phyloP scores from a whole-genome alignment of 2,888 invertebrate genomes.

The Ypsolopha sequella region DNA sequence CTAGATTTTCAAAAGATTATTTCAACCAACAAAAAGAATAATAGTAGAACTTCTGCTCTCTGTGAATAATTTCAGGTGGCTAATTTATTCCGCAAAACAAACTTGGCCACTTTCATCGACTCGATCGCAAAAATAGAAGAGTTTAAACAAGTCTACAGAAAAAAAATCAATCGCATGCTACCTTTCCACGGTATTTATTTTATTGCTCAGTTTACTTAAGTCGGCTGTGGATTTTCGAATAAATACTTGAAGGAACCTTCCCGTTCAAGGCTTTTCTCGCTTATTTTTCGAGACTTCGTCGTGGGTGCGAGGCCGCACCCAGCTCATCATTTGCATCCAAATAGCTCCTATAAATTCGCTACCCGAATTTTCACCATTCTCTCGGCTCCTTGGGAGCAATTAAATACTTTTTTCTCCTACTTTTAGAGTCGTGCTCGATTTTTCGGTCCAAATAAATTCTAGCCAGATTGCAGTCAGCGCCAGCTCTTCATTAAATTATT shows the following conservation, averaged over 20 bases:
- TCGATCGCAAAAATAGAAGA: not conserved
- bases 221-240: slow-evolving; percentile 27
- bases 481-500: slow-evolving; percentile 50
- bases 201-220: slow-evolving; percentile 28
- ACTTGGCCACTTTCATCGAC: too few relatives aligned
- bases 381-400: slow-evolving; percentile 63
- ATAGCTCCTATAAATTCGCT: slow-evolving; percentile 68
- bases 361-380: slow-evolving; percentile 66
- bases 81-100: too few relatives aligned
- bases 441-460: slow-evolving; percentile 53
- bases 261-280: slow-evolving; percentile 59
- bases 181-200: slow-evolving; percentile 13
- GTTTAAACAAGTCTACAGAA: not conserved
- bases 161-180: not conserved
- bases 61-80: too few relatives aligned
- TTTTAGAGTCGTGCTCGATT: slow-evolving; percentile 37
- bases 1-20: too few relatives aligned
- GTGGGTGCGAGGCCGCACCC: slow-evolving; percentile 41
- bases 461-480: slow-evolving; percentile 49
- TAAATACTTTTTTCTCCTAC: slow-evolving; percentile 61
- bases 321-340: slow-evolving; percentile 69
- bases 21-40: too few relatives aligned
- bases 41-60: too few relatives aligned
- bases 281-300: slow-evolving; percentile 61
- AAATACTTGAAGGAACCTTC: slow-evolving; percentile 53